These are phyloP conservation scores for Endotricha flammealis DNA, from an alignment of 2,888 invertebrate genomes.

Conservation along the genomic window DNA sequence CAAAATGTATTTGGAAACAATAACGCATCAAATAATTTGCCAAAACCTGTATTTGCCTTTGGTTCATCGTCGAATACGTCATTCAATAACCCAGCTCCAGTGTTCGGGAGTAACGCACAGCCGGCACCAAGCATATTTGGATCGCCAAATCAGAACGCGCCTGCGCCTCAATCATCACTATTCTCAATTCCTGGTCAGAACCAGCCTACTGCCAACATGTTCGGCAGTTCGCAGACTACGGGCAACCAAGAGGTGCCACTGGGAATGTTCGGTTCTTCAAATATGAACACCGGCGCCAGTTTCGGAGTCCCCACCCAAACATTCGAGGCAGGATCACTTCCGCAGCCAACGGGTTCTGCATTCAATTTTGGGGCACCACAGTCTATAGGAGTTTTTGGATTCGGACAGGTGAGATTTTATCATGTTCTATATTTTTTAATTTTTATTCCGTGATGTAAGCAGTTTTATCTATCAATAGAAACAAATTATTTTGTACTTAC, in stretches of 20 bases:
- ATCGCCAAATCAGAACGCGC: slow-evolving; percentile 33
- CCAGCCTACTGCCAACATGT: slow-evolving; percentile 35
- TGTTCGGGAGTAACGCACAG: slow-evolving; percentile 35
- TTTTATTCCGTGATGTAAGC: background rate
- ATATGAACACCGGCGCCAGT: slow-evolving; percentile 26
- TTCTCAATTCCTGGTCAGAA: slow-evolving; percentile 35
- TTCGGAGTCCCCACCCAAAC: slow-evolving; percentile 41
- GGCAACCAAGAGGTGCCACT: slow-evolving; percentile 26
- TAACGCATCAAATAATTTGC: slow-evolving; percentile 28
- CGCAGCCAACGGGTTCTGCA: slow-evolving; percentile 33
- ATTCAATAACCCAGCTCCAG: slow-evolving; percentile 32
- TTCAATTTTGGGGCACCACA: slow-evolving; percentile 51
- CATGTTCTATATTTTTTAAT: slow-evolving; percentile 1
- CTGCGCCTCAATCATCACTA: slow-evolving; percentile 29
- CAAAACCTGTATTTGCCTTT: slow-evolving; percentile 48
- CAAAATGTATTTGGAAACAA: slow-evolving; percentile 39
- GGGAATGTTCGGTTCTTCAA: slow-evolving; percentile 42
- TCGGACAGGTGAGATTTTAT: slow-evolving; percentile 64
- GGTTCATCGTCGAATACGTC: slow-evolving; percentile 35
- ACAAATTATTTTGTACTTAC: too few relatives aligned
- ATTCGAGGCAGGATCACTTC: slow-evolving; percentile 38
- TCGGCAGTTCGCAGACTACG: slow-evolving; percentile 35
- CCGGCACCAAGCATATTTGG: slow-evolving; percentile 42
- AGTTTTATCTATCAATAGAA: too few relatives aligned
- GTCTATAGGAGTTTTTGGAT: slow-evolving; percentile 45